A percentile compares a stretch with the other conserved stretches of the same genome.
phyloP scores from a whole-genome alignment of 2,888 invertebrate genomes.

The Melanostoma mellinum region DNA sequence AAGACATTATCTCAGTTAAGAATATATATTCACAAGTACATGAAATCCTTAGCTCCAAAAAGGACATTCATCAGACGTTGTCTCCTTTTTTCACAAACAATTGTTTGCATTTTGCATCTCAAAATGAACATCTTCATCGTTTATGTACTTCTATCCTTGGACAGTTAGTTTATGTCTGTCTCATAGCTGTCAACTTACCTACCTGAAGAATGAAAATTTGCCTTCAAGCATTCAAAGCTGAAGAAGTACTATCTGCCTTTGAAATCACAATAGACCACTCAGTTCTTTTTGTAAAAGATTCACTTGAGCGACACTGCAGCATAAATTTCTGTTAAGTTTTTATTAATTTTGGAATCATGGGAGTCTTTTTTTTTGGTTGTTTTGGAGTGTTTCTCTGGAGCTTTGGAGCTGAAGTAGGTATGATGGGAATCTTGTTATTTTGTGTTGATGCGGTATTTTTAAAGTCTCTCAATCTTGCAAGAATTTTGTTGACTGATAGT shows the following conservation, averaged over 20 bases:
- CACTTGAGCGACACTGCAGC: neutral
- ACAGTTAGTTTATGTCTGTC: neutral
- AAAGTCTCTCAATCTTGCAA: no score
- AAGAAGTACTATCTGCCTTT: neutral
- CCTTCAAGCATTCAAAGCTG: neutral
- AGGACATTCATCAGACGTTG: neutral
- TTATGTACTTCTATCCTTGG: neutral
- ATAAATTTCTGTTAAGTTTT: neutral
- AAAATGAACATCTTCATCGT: neutral
- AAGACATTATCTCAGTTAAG: neutral
- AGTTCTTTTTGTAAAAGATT: neutral
- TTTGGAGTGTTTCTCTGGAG: neutral
- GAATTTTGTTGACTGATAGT: no score
- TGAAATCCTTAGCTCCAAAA: neutral
- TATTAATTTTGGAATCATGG: neutral
- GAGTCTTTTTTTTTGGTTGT: neutral
- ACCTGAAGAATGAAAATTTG: neutral
- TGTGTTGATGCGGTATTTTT: no score
- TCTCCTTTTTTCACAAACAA: neutral
- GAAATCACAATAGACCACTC: neutral
- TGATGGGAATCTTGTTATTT: no score
- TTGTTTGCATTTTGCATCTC: slow-evolving; percentile 8
- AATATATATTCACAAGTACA: neutral
- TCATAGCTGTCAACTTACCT: slow-evolving; percentile 3
- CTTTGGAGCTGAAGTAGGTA: no score